Base-by-base conservation (phyloP, 2,888 invertebrate genomes). In the Axea sp. region DNA sequence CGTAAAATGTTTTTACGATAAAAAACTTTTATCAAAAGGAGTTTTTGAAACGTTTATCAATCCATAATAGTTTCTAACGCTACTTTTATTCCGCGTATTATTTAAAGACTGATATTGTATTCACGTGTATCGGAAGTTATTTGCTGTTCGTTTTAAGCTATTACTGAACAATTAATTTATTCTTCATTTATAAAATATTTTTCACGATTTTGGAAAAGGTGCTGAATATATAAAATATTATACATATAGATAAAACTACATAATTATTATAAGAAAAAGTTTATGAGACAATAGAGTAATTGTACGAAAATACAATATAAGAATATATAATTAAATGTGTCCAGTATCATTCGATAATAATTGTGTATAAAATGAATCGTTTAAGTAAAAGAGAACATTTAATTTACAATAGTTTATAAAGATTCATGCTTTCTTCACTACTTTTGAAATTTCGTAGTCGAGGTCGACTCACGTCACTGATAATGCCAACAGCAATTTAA, bases 401-500 rank as follows among this genome's bases (percentile, higher is more conserved):
- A 51, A 51, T 65, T 65, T 55, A 37, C 53, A 64, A 28, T 14
- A 30, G 31, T 47, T 43, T 55, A 55, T 55, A 45, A 47, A 67
- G 49, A 67, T 67, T 57, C 24, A 49, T 45, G 53, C 31, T 67
- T 47, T 67, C 31, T 8, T 49, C 57, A 9, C 24, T 41, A 39
- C 17, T 57, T 55, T 33, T 67, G 39, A 57, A 65, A 55, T 65
- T 55, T 67, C 19, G 33, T 47, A 12, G 41, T 24, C 37, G 49
- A 55, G 47, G 49, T 57, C 67, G 39, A 35, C 45, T 41, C 45
- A 62, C 69, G 62, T 55, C 60, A 53, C 65, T 47, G 67, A 67
- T 67, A 67, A 67, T 26, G 55, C 60, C 31, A 51, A 49, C 60
- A 62, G 67, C 62, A 68, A 73, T 73, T 67, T 73, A 67, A 73